A percentile compares a stretch with the other conserved stretches of the same genome.
phyloP scores from a whole-genome alignment of 35 echinoderm and acorn worm genomes.

The Hemicentrotus pulcherrimus region DNA sequence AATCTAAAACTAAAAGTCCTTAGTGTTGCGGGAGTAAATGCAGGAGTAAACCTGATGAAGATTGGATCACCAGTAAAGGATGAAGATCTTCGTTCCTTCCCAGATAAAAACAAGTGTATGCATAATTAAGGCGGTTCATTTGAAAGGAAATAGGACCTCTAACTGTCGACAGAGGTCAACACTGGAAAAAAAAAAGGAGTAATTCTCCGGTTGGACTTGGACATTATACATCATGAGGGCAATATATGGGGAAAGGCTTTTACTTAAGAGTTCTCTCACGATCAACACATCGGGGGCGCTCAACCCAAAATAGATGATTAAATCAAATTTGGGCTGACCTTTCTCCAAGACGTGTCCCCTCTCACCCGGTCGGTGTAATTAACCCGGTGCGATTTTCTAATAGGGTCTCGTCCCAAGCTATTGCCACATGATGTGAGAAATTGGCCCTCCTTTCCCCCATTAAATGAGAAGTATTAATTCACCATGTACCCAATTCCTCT shows the following conservation, averaged over 20 bases:
- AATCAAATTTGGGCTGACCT: not conserved
- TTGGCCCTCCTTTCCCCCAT: not conserved
- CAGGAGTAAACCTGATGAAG: no score
- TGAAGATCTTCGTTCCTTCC: no score
- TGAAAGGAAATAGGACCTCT: no score
- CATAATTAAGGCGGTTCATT: no score
- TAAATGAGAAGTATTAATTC: not conserved
- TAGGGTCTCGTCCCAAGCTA: not conserved
- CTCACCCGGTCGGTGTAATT: not conserved
- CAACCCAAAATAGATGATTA: conserved; percentile 14
- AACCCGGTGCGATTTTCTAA: not conserved
- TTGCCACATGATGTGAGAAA: not conserved
- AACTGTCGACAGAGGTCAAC: no score
- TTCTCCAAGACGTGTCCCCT: not conserved
- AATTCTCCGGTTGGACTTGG: not conserved
- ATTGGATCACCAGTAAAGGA: no score
- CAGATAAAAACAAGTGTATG: no score
- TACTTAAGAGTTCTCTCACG: not conserved
- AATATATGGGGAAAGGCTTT: not conserved
- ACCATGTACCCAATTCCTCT: not conserved
- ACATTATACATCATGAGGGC: not conserved
- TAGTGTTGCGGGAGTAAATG: no score
- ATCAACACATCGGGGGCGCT: not conserved
- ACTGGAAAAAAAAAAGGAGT: no score
- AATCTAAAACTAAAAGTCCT: no score